Percentiles rank a stretch among this genome's conserved stretches.
These are phyloP conservation scores for Halictus ligatus DNA, from an alignment of 2,888 invertebrate genomes.

Conservation along the genomic window DNA sequence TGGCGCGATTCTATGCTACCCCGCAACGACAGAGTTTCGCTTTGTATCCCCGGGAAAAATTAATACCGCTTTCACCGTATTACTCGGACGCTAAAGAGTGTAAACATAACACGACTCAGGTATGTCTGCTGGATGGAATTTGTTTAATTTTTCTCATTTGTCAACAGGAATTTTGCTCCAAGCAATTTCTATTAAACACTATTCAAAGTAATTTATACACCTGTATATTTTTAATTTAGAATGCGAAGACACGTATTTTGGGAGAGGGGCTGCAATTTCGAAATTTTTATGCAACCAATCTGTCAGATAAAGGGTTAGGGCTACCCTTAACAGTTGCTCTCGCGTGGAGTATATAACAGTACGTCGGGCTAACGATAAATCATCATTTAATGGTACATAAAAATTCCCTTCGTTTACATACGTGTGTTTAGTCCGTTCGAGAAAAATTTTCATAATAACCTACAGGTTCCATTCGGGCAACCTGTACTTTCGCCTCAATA, in stretches of 20 bases:
- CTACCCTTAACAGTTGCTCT: background rate
- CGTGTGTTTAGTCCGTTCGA: constrained; percentile 1
- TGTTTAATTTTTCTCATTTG: too few species aligned
- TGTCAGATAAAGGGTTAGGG: background rate
- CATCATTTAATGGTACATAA: background rate
- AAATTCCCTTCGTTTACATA: background rate
- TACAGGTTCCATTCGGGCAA: background rate
- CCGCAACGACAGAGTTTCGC: background rate
- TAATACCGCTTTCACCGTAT: background rate
- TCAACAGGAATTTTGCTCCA: too few species aligned
- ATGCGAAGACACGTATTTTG: too few species aligned
- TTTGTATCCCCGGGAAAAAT: background rate
- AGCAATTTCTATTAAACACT: too few species aligned
- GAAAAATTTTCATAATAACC: constrained; percentile 11
- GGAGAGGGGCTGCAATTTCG: too few species aligned
- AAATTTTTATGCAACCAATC: background rate
- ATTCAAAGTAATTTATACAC: too few species aligned
- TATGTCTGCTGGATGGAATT: too few species aligned
- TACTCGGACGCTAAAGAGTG: too few species aligned
- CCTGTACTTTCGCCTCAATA: background rate
- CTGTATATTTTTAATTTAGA: too few species aligned
- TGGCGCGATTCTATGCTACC: background rate
- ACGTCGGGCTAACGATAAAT: background rate
- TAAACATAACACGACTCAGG: too few species aligned
- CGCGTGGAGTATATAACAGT: background rate